Evolutionary conservation across 2,888 invertebrate species (phyloP).

Genomic region (Eustalomyia histrio): DNA sequence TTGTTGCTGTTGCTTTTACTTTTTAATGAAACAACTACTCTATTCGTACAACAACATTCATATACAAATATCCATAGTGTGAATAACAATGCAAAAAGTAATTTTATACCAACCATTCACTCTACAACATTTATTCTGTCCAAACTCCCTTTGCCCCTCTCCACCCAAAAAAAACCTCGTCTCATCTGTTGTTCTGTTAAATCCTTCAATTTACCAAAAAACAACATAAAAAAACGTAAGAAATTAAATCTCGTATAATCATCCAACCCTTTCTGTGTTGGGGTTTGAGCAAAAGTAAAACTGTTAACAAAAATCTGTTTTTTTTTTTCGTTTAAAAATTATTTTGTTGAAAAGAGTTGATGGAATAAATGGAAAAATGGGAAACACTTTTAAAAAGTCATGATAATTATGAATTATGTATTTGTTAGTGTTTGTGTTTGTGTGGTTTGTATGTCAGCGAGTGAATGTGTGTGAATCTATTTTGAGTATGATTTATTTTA

Average conservation of each 20-base stretch:
- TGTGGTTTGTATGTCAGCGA: neutral
- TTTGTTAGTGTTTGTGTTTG: neutral
- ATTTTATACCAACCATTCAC: constrained; percentile 31
- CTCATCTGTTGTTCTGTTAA: constrained; percentile 24
- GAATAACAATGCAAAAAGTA: constrained; percentile 33
- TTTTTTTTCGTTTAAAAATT: constrained; percentile 25
- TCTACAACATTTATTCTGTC: neutral
- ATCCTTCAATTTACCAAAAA: constrained; percentile 44
- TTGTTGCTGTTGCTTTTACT: constrained; percentile 16
- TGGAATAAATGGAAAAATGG: neutral
- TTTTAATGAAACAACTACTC: constrained; percentile 39
- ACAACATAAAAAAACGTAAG: neutral
- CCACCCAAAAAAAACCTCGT: constrained; percentile 7
- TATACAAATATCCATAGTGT: neutral
- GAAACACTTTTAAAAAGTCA: constrained; percentile 34
- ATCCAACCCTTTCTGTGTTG: constrained; percentile 51
- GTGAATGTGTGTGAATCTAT: neutral
- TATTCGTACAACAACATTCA: neutral
- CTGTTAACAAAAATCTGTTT: constrained; percentile 46
- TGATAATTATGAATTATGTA: constrained; percentile 46
- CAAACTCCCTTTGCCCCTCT: neutral
- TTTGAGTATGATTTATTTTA: constrained; percentile 9
- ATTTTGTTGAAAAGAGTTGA: constrained; percentile 3
- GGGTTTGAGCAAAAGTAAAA: constrained; percentile 17
- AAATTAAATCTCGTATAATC: constrained; percentile 57